These are phyloP conservation scores for Sinhomidia bicolor DNA, from an alignment of 2,888 invertebrate species.

Conservation along the genomic window DNA sequence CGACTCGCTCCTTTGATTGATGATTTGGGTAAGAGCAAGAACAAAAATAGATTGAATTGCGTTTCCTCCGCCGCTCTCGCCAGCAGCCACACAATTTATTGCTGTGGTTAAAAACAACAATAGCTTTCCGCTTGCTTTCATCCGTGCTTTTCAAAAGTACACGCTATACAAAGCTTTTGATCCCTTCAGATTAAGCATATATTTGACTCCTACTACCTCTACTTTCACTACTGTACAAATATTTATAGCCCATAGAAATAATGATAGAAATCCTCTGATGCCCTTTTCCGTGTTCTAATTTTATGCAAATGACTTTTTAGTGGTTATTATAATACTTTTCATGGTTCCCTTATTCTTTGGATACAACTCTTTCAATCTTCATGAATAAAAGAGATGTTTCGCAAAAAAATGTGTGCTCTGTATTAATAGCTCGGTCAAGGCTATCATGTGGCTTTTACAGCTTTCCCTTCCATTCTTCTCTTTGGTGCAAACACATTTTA, in stretches of 20 bases:
- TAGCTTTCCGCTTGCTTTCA: slow-evolving; percentile 7
- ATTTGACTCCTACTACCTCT: no score
- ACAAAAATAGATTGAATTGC: slow-evolving; percentile 11
- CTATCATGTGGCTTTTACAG: not conserved
- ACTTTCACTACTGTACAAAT: no score
- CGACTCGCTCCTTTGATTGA: slow-evolving; percentile 97
- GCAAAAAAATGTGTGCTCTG: no score
- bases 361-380: not conserved
- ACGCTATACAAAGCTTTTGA: no score
- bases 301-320: not conserved
- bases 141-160: no score
- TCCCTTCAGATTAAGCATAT: no score
- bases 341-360: not conserved
- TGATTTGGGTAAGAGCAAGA: slow-evolving; percentile 91
- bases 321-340: not conserved
- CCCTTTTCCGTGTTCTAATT: slow-evolving; percentile 5
- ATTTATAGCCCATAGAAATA: no score
- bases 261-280: no score
- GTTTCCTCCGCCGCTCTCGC: not conserved
- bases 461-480: not conserved
- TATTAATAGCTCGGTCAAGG: not conserved
- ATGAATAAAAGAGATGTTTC: not conserved
- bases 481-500: not conserved
- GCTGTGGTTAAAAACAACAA: not conserved
- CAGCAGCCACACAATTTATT: slow-evolving; percentile 5